A percentile compares a stretch with the other conserved stretches of the same genome.
phyloP scores from a whole-genome alignment of 2,888 invertebrate genomes.

The Acrocyrtus sp. region DNA sequence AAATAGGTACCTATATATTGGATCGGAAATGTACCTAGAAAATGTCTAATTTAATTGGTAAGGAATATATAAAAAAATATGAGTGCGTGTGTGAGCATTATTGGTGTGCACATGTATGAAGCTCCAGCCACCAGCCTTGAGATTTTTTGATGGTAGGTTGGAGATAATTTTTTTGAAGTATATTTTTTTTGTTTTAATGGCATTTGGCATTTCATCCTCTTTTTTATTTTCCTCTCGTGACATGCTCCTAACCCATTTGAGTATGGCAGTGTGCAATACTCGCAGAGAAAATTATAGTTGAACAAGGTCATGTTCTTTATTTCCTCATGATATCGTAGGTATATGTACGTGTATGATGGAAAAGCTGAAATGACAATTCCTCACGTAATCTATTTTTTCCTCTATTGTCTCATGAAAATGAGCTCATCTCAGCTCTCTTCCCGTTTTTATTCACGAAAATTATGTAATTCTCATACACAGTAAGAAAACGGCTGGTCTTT shows the following conservation, averaged over 20 bases:
- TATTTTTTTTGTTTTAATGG: neutral
- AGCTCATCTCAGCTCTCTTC: neutral
- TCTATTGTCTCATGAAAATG: conserved; percentile 1
- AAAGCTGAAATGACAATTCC: conserved; percentile 16
- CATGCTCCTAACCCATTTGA: neutral
- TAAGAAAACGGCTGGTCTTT: conserved; percentile 1
- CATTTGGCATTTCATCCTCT: neutral
- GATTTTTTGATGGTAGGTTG: neutral
- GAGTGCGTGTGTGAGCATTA: too few relatives aligned
- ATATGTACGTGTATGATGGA: conserved; percentile 3
- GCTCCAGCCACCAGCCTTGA: too few relatives aligned
- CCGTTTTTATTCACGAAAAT: conserved; percentile 13
- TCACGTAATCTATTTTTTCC: conserved; percentile 22
- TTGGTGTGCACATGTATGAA: too few relatives aligned
- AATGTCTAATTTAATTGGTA: neutral
- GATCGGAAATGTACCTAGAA: neutral
- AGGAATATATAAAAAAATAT: too few relatives aligned
- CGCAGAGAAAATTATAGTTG: neutral
- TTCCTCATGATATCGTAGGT: neutral
- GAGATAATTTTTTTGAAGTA: neutral
- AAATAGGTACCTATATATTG: neutral
- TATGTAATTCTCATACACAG: conserved; percentile 4
- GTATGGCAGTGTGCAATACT: neutral
- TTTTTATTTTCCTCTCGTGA: neutral
- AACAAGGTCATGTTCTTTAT: neutral